Conservation (phyloP, 1,140 invertebrate species). For the Prorops nasuta region DNA sequence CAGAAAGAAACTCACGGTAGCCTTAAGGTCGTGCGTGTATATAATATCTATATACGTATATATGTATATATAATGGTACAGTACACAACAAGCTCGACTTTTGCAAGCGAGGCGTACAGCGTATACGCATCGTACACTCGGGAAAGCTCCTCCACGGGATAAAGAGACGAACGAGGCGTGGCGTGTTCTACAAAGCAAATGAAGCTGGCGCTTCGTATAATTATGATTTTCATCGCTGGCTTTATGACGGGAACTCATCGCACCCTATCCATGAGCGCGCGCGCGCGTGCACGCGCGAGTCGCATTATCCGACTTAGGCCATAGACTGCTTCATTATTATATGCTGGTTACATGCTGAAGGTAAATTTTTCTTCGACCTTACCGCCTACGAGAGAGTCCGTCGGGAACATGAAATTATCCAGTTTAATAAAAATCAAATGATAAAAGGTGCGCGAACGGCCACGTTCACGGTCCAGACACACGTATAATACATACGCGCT, state of each 20-base stretch:
- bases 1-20: too few relatives aligned
- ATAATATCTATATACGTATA: too few relatives aligned
- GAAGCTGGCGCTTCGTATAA: not conserved
- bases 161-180: constrained; percentile 6
- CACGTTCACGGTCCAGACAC: not conserved
- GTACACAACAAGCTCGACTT: not conserved
- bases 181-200: not conserved
- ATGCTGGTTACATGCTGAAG: not conserved
- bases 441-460: too few relatives aligned
- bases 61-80: not conserved
- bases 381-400: not conserved
- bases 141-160: not conserved
- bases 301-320: not conserved
- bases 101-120: too few relatives aligned
- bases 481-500: not conserved
- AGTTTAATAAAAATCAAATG: too few relatives aligned
- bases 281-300: not conserved
- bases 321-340: not conserved
- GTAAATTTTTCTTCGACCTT: not conserved
- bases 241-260: not conserved
- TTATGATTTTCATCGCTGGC: not conserved
- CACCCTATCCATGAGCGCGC: not conserved
- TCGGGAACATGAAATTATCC: not conserved
- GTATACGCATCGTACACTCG: not conserved
- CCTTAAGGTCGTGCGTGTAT: too few relatives aligned